Evolutionary conservation across 2,113 vertebrate genomes (phyloP).

Genomic region (Nannospalax galili): DNA sequence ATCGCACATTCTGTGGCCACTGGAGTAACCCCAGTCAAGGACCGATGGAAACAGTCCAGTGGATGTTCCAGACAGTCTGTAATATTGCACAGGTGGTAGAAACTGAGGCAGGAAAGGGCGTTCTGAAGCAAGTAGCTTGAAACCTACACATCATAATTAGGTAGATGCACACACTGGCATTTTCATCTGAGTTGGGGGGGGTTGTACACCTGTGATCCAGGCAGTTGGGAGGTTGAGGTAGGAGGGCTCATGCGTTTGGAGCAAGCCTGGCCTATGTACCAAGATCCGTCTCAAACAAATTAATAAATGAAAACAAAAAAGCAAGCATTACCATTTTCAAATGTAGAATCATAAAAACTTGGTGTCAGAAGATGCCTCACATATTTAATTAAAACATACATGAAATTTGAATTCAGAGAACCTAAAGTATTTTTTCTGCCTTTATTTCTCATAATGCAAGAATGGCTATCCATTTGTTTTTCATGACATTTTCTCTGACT

Average conservation of each 20-base stretch:
- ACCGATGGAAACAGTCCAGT: neutral
- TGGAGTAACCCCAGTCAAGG: neutral
- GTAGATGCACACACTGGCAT: neutral
- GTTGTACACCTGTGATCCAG: too few relatives aligned
- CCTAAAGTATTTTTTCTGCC: neutral
- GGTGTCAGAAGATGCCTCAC: neutral
- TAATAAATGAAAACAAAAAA: neutral
- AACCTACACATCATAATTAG: neutral
- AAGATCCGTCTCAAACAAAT: neutral
- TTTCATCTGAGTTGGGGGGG: neutral
- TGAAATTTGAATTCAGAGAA: neutral
- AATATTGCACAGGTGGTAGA: neutral
- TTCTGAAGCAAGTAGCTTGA: neutral
- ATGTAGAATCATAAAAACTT: neutral
- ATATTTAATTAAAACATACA: neutral
- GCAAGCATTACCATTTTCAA: neutral
- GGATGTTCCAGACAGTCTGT: neutral
- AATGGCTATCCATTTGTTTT: neutral
- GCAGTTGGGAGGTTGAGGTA: neutral
- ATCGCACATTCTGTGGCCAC: neutral
- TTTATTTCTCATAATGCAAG: neutral
- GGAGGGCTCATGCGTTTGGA: neutral
- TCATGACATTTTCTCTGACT: neutral
- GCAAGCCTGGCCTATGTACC: neutral
- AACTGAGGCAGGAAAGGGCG: neutral